Conservation (phyloP, 2,888 invertebrate genomes). For the Callosobruchus maculatus region DNA sequence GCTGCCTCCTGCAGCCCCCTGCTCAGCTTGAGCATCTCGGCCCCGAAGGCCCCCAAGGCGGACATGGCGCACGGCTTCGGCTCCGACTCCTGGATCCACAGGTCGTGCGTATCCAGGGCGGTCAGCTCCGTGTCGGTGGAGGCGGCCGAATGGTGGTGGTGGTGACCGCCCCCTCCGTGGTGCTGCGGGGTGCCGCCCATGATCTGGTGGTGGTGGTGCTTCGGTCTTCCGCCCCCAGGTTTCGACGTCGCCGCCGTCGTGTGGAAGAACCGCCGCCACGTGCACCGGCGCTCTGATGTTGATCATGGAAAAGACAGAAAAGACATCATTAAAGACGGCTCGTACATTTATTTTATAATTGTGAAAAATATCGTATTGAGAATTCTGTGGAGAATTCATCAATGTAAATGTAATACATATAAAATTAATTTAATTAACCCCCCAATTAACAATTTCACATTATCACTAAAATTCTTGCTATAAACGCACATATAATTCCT, state of each 20-base stretch:
- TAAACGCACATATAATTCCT: too few relatives aligned
- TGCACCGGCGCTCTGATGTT: conserved; percentile 74
- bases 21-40: conserved; percentile 81
- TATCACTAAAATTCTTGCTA: too few relatives aligned
- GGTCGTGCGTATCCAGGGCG: conserved; percentile 76
- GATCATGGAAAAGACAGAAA: too few relatives aligned
- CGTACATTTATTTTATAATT: too few relatives aligned
- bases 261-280: conserved; percentile 64
- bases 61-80: conserved; percentile 80
- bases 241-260: conserved; percentile 25
- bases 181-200: conserved; percentile 29
- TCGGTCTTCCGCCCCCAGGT: conserved; percentile 11
- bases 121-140: conserved; percentile 84
- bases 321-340: too few relatives aligned
- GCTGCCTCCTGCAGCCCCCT: conserved; percentile 72
- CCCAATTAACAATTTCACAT: too few relatives aligned
- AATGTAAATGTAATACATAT: too few relatives aligned
- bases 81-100: conserved; percentile 69
- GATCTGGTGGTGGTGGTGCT: conserved; percentile 18
- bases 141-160: too few relatives aligned
- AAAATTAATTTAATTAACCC: too few relatives aligned
- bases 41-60: conserved; percentile 80
- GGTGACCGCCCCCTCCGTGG: conserved; percentile 37
- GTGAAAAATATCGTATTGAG: too few relatives aligned
- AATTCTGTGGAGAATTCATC: too few relatives aligned